These are phyloP conservation scores for Calliopsis andreniformis DNA, from an alignment of 1,140 invertebrate genomes.

Conservation along the genomic window DNA sequence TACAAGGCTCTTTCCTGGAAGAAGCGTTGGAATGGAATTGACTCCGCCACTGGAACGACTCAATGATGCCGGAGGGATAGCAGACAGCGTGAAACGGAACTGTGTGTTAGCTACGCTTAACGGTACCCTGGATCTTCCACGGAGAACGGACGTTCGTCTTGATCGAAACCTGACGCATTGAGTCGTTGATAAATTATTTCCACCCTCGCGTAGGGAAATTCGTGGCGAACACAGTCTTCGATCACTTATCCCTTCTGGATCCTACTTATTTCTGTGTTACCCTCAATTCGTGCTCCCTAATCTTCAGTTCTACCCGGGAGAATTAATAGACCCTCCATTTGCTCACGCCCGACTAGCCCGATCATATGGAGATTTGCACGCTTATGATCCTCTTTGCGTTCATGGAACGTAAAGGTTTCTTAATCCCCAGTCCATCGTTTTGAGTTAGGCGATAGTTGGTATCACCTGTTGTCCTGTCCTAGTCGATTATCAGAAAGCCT, in stretches of 20 bases:
- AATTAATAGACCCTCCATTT: conserved; percentile 1
- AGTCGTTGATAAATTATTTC: conserved; percentile 28
- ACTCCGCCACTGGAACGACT: neutral
- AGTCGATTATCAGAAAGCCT: conserved; percentile 11
- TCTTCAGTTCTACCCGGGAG: neutral
- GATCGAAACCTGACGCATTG: neutral
- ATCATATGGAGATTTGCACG: neutral
- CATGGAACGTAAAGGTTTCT: neutral
- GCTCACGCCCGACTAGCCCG: neutral
- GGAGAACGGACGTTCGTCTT: neutral
- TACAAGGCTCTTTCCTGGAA: neutral
- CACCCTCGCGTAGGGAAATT: neutral
- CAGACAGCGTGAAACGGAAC: neutral
- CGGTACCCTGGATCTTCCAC: conserved; percentile 11
- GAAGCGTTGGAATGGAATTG: conserved; percentile 1
- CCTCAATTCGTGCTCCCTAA: neutral
- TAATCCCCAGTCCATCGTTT: neutral
- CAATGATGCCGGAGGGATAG: neutral
- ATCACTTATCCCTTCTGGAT: neutral
- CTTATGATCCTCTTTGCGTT: neutral
- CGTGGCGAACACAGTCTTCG: neutral
- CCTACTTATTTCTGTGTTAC: neutral
- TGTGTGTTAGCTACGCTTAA: conserved; percentile 1
- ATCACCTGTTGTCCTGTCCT: conserved; percentile 35
- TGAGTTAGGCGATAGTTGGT: neutral